Percentiles rank a stretch among this genome's conserved stretches.
Conservation (phyloP, 2,888 invertebrate genomes). For the Eupithecia inturbata region DNA sequence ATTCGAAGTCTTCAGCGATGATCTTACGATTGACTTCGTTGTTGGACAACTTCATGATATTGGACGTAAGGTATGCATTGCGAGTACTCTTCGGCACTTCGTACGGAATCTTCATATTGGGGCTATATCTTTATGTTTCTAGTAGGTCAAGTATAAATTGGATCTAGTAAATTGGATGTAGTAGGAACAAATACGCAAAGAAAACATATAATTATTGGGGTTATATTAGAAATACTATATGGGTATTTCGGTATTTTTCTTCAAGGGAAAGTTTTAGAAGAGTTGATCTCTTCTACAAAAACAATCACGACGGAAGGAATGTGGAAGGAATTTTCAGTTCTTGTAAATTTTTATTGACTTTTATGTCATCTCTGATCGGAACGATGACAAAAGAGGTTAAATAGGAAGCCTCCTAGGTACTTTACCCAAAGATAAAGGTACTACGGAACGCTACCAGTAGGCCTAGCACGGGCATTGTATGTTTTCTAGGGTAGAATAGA, state of each 20-base stretch:
- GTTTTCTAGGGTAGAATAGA: too few relatives aligned
- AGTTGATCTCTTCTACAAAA: background rate
- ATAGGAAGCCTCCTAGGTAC: too few relatives aligned
- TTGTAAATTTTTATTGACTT: conserved; percentile 1
- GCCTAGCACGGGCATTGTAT: too few relatives aligned
- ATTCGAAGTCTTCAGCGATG: conserved; percentile 74
- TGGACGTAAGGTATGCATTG: conserved; percentile 63
- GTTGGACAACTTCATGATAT: conserved; percentile 56
- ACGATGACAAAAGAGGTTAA: background rate
- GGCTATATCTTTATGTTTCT: background rate
- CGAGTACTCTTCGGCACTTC: conserved; percentile 65
- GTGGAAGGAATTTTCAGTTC: background rate
- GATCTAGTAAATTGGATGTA: background rate
- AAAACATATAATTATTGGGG: background rate
- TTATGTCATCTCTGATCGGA: background rate
- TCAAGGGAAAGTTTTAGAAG: background rate
- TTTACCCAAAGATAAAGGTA: too few relatives aligned
- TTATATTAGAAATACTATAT: background rate
- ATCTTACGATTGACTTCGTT: conserved; percentile 66
- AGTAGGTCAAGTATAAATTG: background rate
- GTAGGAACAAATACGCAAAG: background rate
- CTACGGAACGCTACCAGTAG: too few relatives aligned
- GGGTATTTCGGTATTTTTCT: background rate
- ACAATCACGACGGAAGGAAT: background rate
- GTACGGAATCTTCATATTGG: conserved; percentile 76